Percentiles rank a stretch among this genome's conserved stretches.
Evolutionary conservation across 2,797 vertebrate genomes (phyloP).

Genomic region (Intellagama lesueurii): DNA sequence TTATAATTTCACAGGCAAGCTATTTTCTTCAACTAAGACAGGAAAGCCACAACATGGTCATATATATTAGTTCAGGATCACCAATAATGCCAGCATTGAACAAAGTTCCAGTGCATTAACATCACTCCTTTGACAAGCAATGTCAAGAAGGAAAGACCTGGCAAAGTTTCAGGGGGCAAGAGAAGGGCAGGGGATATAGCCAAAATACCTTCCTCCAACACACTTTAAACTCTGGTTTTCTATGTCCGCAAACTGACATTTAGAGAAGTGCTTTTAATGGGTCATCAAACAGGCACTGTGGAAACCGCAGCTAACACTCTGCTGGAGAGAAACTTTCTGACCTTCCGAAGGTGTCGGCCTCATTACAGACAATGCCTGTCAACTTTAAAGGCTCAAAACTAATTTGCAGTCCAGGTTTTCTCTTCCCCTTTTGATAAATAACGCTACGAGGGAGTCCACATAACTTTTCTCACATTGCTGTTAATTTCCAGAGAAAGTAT

Average conservation of each 20-base stretch:
- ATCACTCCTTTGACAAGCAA: constrained; percentile 19
- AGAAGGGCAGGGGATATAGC: constrained; percentile 6
- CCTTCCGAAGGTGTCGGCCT: constrained; percentile 22
- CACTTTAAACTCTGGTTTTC: constrained; percentile 41
- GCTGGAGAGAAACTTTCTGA: constrained; percentile 23
- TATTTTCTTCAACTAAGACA: neutral
- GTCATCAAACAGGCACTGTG: constrained; percentile 14
- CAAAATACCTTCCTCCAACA: constrained; percentile 29
- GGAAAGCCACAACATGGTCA: neutral
- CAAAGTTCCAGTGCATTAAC: neutral
- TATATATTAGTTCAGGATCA: neutral
- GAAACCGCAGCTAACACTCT: constrained; percentile 14
- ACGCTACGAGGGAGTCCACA: neutral
- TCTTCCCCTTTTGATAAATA: constrained; percentile 38
- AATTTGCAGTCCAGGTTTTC: constrained; percentile 4
- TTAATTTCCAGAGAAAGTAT: constrained; percentile 22
- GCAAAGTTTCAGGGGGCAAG: constrained; percentile 8
- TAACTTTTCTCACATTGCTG: constrained; percentile 21
- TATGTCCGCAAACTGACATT: constrained; percentile 35
- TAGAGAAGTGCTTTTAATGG: constrained; percentile 40
- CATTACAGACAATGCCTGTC: constrained; percentile 28
- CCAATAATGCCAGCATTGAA: neutral
- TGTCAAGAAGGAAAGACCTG: constrained; percentile 11
- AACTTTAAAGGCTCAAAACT: constrained; percentile 18
- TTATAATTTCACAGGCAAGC: neutral